Base-by-base conservation (phyloP, 2,113 vertebrate genomes). In the Python bivittatus region DNA sequence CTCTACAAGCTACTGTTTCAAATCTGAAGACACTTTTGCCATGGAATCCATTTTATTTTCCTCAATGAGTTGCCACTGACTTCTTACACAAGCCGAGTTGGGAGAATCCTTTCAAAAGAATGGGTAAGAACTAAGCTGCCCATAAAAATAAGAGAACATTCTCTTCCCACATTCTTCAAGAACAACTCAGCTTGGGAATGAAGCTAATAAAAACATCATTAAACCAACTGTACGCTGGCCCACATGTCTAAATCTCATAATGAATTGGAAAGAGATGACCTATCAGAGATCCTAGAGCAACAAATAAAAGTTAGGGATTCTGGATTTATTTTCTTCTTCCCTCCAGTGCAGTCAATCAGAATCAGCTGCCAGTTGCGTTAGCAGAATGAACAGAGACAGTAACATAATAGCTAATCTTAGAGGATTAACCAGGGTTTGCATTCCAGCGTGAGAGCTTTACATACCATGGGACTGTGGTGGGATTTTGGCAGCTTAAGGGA, bases 251-350 rank as follows among this genome's bases (percentile, higher is more conserved):
- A 68, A 20, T 56, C 60, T 87, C 33, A 64, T 91, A 68, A 54
- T 72, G 13, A 20, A 42, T 91, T 85, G n/a, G 42, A 60, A 86
- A 54, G 33, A 0, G 23, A 33, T 86, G 83, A 4, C 38, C 42
- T 33, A n/a, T 48, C 29, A 85, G 27, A n/a, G 17, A 38, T 64
- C 42, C 27, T 9, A 29, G 72, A 58, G 10, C 42, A 52, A 57
- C 58, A 84, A 91, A 84, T 23, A 85, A 61, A 57, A 61, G 20
- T 90, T n/a, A 33, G 7, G 93, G 96, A 91, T 56, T 88, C 93
- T 96, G 94, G 94, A 95, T 97, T 95, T 96, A 94, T 94, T 90
- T 9, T 96, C 97, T 95, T 92, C 91, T 1, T 0, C 93, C 33
- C 93, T 91, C 86, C 53, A 7, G 17, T 1, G 33, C 72, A 52